Conservation (phyloP, 1,140 invertebrate genomes). For the Macrobrachium nipponense region DNA sequence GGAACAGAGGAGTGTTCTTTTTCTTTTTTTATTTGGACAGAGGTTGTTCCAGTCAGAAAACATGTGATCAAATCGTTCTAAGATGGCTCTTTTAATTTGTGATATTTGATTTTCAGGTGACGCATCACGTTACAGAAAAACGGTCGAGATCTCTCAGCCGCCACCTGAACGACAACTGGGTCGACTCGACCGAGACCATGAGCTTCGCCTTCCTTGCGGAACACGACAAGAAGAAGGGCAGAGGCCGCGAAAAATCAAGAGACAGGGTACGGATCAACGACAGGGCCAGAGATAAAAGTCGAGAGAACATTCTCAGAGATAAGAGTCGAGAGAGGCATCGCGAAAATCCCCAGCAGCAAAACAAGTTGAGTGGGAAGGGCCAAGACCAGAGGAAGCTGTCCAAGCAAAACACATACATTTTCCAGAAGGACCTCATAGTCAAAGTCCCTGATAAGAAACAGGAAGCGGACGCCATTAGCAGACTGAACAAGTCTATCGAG, state of each 20-base stretch:
- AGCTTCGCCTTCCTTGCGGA: conserved; percentile 51
- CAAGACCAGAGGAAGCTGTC: conserved; percentile 52
- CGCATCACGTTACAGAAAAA: conserved; percentile 62
- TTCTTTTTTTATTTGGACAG: no score
- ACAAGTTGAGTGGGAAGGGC: conserved; percentile 44
- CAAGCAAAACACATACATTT: conserved; percentile 55
- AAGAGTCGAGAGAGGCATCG: conserved; percentile 30
- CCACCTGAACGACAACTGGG: conserved; percentile 51
- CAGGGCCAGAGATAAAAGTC: conserved; percentile 42
- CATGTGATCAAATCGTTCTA: no score
- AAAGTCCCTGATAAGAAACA: conserved; percentile 35
- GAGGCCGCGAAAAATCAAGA: conserved; percentile 44
- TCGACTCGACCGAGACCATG: conserved; percentile 41
- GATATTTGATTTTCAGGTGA: conserved; percentile 39
- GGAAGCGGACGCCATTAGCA: conserved; percentile 42
- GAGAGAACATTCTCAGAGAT: conserved; percentile 44
- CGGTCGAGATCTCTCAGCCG: conserved; percentile 54
- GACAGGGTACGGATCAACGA: conserved; percentile 41
- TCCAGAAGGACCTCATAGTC: conserved; percentile 37
- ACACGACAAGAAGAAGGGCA: conserved; percentile 45
- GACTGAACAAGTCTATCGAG: conserved; percentile 48
- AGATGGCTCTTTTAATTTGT: conserved; percentile 4
- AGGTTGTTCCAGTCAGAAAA: no score
- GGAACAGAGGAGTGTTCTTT: no score
- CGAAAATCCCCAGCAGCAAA: conserved; percentile 21